Evolutionary conservation across 2,797 vertebrate species (phyloP).

Genomic region (Ispidina lecontei): DNA sequence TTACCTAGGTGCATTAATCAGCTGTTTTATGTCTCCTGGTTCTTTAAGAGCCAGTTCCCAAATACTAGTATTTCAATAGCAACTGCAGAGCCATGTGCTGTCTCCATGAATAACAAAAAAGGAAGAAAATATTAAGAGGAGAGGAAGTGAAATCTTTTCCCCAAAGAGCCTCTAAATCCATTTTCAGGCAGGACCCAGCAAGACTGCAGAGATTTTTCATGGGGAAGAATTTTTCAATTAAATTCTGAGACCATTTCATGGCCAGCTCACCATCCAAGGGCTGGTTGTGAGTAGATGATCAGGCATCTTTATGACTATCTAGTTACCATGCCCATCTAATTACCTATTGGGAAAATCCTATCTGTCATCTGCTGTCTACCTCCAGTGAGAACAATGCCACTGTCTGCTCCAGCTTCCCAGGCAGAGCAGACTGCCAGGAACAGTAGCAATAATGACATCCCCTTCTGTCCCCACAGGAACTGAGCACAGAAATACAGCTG

Average conservation of each 20-base stretch:
- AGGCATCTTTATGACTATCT: constrained; percentile 25
- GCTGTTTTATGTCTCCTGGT: background rate
- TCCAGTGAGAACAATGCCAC: background rate
- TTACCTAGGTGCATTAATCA: background rate
- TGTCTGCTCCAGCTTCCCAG: background rate
- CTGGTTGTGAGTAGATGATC: background rate
- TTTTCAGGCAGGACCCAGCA: background rate
- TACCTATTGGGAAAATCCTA: constrained; percentile 22
- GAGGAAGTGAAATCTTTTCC: background rate
- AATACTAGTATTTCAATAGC: background rate
- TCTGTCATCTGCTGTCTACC: background rate
- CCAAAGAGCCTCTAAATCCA: background rate
- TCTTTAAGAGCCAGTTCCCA: background rate
- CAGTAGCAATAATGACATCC: constrained; percentile 46
- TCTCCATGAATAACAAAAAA: background rate
- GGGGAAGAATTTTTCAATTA: background rate
- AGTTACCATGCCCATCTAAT: constrained; percentile 32
- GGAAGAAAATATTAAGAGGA: rapidly evolving
- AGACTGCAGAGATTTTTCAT: background rate
- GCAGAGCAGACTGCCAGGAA: constrained; percentile 38
- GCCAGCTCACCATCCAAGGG: background rate
- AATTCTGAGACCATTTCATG: background rate
- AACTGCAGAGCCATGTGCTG: background rate
- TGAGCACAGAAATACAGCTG: background rate
- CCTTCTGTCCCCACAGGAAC: constrained; percentile 42